Conservation (phyloP, 1,140 invertebrate species). For the Sitobion miscanthi region DNA sequence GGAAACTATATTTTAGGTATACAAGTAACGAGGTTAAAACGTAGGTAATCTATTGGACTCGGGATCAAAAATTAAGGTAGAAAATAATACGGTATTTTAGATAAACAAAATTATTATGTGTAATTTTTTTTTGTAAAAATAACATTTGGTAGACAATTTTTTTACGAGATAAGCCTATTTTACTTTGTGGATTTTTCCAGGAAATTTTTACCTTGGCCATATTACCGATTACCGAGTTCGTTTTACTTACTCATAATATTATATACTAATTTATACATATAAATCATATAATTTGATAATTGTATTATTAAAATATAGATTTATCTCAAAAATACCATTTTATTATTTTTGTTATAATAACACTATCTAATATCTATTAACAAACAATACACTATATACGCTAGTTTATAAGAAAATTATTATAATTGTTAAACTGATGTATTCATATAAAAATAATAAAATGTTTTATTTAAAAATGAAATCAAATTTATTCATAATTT, state of each 20-base stretch:
- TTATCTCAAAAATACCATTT: background rate
- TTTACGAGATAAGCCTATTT: background rate
- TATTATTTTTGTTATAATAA: background rate
- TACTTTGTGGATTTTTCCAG: too few relatives aligned
- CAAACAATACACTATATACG: background rate
- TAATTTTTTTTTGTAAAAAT: background rate
- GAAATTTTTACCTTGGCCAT: background rate
- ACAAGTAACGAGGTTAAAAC: background rate
- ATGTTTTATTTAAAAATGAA: background rate
- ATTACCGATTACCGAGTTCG: background rate
- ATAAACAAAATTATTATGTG: background rate
- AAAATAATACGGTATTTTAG: background rate
- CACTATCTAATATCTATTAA: background rate
- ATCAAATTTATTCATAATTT: background rate
- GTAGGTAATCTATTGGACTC: background rate
- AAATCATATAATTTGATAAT: background rate
- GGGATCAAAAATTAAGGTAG: background rate
- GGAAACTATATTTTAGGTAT: background rate
- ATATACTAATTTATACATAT: background rate
- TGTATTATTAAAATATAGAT: background rate
- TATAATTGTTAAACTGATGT: background rate
- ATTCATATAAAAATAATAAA: constrained; percentile 12
- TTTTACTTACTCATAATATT: background rate
- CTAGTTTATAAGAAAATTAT: background rate
- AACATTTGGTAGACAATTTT: too few relatives aligned